Percentiles rank a stretch among this genome's conserved stretches.
Conservation (phyloP, 2,113 vertebrate species). For the Geococcyx californianus region DNA sequence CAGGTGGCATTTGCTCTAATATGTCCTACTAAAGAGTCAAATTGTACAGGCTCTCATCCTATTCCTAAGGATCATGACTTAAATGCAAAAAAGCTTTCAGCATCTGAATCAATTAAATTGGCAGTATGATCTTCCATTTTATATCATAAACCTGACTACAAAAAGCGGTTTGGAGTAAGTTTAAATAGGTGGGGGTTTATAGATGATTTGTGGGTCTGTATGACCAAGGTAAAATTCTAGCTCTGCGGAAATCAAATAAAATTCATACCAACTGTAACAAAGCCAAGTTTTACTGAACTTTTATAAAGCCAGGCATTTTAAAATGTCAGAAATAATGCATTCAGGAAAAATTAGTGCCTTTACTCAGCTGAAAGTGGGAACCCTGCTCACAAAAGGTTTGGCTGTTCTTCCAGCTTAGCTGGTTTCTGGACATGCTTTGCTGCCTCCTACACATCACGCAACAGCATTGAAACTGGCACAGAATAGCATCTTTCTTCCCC, state of each 20-base stretch:
- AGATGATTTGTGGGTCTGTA: not conserved
- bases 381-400: not conserved
- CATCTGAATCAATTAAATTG: not conserved
- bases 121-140: not conserved
- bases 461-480: not conserved
- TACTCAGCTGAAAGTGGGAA: not conserved
- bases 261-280: not conserved
- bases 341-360: not conserved
- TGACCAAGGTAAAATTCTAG: not conserved
- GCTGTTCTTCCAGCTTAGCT: not conserved
- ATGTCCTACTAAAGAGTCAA: conserved; percentile 45
- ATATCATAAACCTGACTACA: not conserved
- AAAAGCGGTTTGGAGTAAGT: not conserved
- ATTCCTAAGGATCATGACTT: conserved; percentile 46
- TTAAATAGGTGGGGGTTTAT: not conserved
- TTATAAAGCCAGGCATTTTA: not conserved
- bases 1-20: conserved; percentile 60
- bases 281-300: not conserved
- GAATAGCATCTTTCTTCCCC: not conserved
- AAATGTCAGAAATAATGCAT: conserved; percentile 7
- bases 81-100: conserved; percentile 35
- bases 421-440: not conserved
- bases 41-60: not conserved
- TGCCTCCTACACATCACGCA: not conserved
- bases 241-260: not conserved